Conservation (phyloP, 2,888 invertebrate genomes). For the Pseudoips prasinana region DNA sequence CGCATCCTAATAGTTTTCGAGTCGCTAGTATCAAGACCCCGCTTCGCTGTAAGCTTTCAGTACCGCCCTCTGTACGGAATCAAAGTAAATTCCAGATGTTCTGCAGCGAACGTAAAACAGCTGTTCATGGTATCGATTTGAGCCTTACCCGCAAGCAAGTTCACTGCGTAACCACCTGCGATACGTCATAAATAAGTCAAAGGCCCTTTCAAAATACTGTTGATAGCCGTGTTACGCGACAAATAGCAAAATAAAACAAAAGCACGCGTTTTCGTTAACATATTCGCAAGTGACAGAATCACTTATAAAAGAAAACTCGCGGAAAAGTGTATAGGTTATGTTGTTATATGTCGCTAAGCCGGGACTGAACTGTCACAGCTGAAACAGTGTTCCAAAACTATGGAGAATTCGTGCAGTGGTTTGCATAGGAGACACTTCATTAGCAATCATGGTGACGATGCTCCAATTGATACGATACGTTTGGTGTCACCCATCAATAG, state of each 20-base stretch:
- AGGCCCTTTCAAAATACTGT: constrained; percentile 24
- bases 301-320: constrained; percentile 9
- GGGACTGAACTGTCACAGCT: constrained; percentile 10
- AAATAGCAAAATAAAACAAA: constrained; percentile 19
- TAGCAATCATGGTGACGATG: constrained; percentile 55
- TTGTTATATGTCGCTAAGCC: constrained; percentile 35
- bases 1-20: too few relatives aligned
- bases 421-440: constrained; percentile 65
- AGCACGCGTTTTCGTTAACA: constrained; percentile 3
- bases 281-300: constrained; percentile 2
- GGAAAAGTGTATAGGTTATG: constrained; percentile 44
- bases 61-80: constrained; percentile 43
- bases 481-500: constrained; percentile 67
- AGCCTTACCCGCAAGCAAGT: constrained; percentile 51
- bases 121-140: constrained; percentile 70
- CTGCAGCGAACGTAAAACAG: constrained; percentile 42
- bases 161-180: constrained; percentile 55
- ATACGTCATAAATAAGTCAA: constrained; percentile 39
- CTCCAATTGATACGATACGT: constrained; percentile 62
- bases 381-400: constrained; percentile 33
- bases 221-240: constrained; percentile 23
- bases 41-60: too few relatives aligned
- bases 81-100: constrained; percentile 2
- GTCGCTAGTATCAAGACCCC: too few relatives aligned
- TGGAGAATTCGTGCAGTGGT: constrained; percentile 52